These are phyloP conservation scores for Ectemnius continuus DNA, from an alignment of 2,888 invertebrate species.

Conservation along the genomic window DNA sequence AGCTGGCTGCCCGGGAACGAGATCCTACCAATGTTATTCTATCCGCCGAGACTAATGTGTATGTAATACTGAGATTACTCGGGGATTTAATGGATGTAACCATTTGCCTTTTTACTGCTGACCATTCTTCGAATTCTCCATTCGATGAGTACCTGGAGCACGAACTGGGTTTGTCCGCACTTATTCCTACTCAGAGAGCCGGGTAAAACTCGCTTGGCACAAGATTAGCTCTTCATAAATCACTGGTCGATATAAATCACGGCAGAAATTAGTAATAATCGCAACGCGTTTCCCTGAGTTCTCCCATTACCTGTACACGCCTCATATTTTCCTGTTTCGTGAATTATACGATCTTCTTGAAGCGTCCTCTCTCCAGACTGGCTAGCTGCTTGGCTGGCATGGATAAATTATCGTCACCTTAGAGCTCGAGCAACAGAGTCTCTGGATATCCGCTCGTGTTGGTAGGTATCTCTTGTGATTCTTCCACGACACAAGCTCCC, in stretches of 20 bases:
- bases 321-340: constrained; percentile 52
- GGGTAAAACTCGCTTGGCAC: neutral
- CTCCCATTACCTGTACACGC: constrained; percentile 36
- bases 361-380: constrained; percentile 30
- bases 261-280: constrained; percentile 16
- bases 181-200: neutral
- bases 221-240: constrained; percentile 17
- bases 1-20: neutral
- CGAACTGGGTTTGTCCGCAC: neutral
- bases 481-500: constrained; percentile 45
- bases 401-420: constrained; percentile 58
- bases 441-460: constrained; percentile 29
- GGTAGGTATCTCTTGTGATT: constrained; percentile 47
- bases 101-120: constrained; percentile 2
- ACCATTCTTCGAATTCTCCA: neutral
- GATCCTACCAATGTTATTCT: no score
- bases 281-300: constrained; percentile 36
- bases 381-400: constrained; percentile 23
- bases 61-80: constrained; percentile 11
- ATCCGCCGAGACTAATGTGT: constrained; percentile 20
- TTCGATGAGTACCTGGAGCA: neutral
- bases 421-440: constrained; percentile 30
- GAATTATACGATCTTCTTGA: constrained; percentile 45
- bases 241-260: constrained; percentile 34
- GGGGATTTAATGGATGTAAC: neutral